These are phyloP conservation scores for Tringa solitaria DNA, from an alignment of 2,113 vertebrate species.

Conservation along the genomic window DNA sequence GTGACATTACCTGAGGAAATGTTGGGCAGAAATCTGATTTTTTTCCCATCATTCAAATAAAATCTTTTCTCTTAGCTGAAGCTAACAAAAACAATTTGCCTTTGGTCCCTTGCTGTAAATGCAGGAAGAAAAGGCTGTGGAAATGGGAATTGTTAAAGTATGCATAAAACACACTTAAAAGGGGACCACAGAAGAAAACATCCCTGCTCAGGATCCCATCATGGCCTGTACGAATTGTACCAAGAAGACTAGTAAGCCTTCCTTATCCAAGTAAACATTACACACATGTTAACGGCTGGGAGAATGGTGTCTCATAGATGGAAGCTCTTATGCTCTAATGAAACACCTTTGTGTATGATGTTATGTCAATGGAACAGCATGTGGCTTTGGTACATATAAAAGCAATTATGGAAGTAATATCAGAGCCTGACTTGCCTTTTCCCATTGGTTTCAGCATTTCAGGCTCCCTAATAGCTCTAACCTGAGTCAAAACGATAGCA, in stretches of 20 bases:
- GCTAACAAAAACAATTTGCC: neutral
- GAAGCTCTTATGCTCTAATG: constrained; percentile 55
- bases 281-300: neutral
- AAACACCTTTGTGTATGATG: constrained; percentile 63
- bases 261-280: neutral
- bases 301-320: constrained; percentile 30
- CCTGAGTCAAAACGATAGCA: constrained; percentile 33
- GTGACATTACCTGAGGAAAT: neutral
- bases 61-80: neutral
- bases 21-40: neutral
- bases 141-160: neutral
- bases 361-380: constrained; percentile 62
- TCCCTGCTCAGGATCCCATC: neutral
- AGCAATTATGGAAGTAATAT: constrained; percentile 32
- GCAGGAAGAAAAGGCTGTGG: neutral
- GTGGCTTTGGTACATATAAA: constrained; percentile 56
- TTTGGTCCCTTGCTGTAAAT: neutral
- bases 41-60: neutral
- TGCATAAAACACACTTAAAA: neutral
- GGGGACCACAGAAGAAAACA: neutral
- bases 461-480: constrained; percentile 22
- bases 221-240: neutral
- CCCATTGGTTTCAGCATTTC: constrained; percentile 5
- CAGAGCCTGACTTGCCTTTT: constrained; percentile 27
- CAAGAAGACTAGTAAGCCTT: neutral